Evolutionary conservation across 2,888 invertebrate species (phyloP).

Genomic region (Auanema freiburgensis): DNA sequence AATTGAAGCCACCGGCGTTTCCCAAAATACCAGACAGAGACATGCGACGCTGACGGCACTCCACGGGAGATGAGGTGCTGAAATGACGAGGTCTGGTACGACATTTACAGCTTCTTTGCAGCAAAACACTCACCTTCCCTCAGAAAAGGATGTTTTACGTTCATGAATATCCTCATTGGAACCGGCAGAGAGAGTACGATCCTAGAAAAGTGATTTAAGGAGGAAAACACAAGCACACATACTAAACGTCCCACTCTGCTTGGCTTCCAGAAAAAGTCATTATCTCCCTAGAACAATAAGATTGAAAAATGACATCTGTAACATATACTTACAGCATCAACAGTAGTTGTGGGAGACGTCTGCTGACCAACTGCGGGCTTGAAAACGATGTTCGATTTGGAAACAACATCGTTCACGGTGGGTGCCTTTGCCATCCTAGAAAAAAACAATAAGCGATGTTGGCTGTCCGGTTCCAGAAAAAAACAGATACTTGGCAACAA

Average conservation of each 20-base stretch:
- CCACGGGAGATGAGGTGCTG: conserved; percentile 27
- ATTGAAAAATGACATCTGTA: conserved; percentile 23
- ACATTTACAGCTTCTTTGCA: not conserved
- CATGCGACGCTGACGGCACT: conserved; percentile 38
- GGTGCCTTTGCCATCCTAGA: conserved; percentile 52
- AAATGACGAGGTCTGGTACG: conserved; percentile 8
- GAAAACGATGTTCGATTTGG: conserved; percentile 38
- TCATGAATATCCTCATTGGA: conserved; percentile 35
- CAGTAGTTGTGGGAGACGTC: not conserved
- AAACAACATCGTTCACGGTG: conserved; percentile 50
- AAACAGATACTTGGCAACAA: too few relatives aligned
- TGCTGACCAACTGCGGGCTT: conserved; percentile 28
- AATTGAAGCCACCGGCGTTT: conserved; percentile 39
- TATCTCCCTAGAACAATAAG: conserved; percentile 38
- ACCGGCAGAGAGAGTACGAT: conserved; percentile 40
- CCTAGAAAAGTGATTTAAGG: not conserved
- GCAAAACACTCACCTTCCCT: conserved; percentile 9
- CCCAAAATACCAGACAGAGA: conserved; percentile 44
- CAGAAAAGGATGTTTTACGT: conserved; percentile 21
- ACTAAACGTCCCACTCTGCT: conserved; percentile 1
- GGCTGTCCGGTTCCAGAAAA: too few relatives aligned
- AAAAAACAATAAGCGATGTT: conserved; percentile 9
- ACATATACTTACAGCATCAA: not conserved
- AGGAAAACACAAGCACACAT: not conserved
- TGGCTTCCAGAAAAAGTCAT: conserved; percentile 50